Percentiles rank a stretch among this genome's conserved stretches.
These are phyloP conservation scores for Dastarcus helophoroides DNA, from an alignment of 2,888 invertebrate species.

Conservation along the genomic window DNA sequence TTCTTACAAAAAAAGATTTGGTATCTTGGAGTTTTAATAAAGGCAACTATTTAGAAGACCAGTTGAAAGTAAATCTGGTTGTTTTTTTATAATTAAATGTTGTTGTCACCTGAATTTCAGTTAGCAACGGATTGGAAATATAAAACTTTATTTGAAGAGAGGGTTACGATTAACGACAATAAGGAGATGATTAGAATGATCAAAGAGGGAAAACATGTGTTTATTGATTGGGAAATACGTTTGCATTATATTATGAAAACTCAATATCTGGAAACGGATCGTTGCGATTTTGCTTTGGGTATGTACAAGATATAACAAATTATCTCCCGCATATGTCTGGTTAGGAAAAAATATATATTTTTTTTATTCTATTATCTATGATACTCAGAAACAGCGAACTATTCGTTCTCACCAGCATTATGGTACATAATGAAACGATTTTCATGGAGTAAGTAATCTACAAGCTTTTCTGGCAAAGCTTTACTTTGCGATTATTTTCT, in stretches of 20 bases:
- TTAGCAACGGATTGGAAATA: slow-evolving; percentile 51
- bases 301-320: slow-evolving; percentile 15
- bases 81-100: not conserved
- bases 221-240: slow-evolving; percentile 73
- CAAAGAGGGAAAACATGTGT: slow-evolving; percentile 54
- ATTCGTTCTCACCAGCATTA: too few relatives aligned
- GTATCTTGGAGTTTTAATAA: slow-evolving; percentile 67
- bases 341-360: too few relatives aligned
- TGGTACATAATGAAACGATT: too few relatives aligned
- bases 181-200: slow-evolving; percentile 46
- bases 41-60: slow-evolving; percentile 63
- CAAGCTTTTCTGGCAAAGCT: too few relatives aligned
- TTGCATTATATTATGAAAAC: slow-evolving; percentile 61
- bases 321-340: too few relatives aligned
- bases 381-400: too few relatives aligned
- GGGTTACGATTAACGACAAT: slow-evolving; percentile 40
- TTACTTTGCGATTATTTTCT: too few relatives aligned
- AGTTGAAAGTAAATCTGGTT: slow-evolving; percentile 43
- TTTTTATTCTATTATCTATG: too few relatives aligned
- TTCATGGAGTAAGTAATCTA: too few relatives aligned
- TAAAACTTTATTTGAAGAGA: slow-evolving; percentile 44
- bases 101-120: slow-evolving; percentile 26
- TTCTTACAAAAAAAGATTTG: slow-evolving; percentile 44
- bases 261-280: slow-evolving; percentile 51
- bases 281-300: slow-evolving; percentile 68